Evolutionary conservation across 2,797 vertebrate genomes (phyloP), one percentile per base, ranked within the genome.

Genomic region (Octomys mimax): DNA sequence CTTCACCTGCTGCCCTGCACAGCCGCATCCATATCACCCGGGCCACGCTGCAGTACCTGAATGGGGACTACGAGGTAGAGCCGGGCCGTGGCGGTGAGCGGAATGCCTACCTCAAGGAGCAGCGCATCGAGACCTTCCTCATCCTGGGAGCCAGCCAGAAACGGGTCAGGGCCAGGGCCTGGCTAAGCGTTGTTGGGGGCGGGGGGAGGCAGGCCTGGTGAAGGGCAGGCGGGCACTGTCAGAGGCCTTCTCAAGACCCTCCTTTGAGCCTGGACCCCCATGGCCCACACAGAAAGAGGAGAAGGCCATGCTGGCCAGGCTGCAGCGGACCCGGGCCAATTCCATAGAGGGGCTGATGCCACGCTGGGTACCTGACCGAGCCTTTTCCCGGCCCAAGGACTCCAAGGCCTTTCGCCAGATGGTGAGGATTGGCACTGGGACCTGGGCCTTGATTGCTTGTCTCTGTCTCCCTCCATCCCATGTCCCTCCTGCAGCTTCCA

Each of bases 321-420:
- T 99, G 98, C 99, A 99, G 98, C 98, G 99, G 82, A 99, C 99
- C 0, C 99, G 99, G 21, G 99, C 99, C 97, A 99, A 99, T 98
- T 99, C 99, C 21, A 99, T 98, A 0, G 99, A 99, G 97, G 99
- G 99, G 62, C 98, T 99, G 98, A 98, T 99, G 98, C 99, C 99
- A 0, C 99, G 99, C 97, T 99, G 99, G 99, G 99, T 99, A 71
- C 99, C 99, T 0, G 99, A 99, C 97, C 99, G 99, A 71, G 99
- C 99, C 93, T 99, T 99, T 98, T 97, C 98, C 92, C 98, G 99
- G 97, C 99, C 99, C 98, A 99, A 99, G 99, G 99, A 99, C 98
- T 99, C 99, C 92, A 99, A 99, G 98, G 99, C 99, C 95, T 99
- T 99, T 98, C 99, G 99, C 97, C 99, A 99, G 99, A 99, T 99